phyloP scores from a whole-genome alignment of 1,140 invertebrate species.

The Zaprionus africanus region DNA sequence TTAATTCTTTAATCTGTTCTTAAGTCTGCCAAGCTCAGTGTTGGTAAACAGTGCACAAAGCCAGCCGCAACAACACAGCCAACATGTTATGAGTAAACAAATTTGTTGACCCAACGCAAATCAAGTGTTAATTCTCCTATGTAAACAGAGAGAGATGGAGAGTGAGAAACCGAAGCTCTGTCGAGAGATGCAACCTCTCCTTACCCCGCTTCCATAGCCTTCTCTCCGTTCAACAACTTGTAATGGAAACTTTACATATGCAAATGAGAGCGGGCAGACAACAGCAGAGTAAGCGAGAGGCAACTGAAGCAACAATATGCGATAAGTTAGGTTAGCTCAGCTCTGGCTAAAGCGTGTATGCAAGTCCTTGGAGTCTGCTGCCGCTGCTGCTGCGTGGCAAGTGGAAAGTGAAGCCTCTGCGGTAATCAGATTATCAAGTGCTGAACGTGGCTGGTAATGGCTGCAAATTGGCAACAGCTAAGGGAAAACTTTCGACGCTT shows the following conservation, averaged over 20 bases:
- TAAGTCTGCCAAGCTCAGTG: background rate
- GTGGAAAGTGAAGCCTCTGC: slow-evolving; percentile 8
- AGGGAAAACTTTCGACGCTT: slow-evolving; percentile 32
- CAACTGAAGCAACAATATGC: slow-evolving; percentile 17
- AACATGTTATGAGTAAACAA: slow-evolving; percentile 17
- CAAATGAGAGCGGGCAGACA: slow-evolving; percentile 31
- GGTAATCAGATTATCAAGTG: slow-evolving; percentile 44
- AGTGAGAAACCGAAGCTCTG: background rate
- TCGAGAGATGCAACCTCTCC: background rate
- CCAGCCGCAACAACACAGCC: background rate
- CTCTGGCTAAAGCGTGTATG: slow-evolving; percentile 5
- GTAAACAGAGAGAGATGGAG: slow-evolving; percentile 4
- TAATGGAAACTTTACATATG: slow-evolving; percentile 52
- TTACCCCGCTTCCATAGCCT: background rate
- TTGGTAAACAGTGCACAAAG: slow-evolving; percentile 18
- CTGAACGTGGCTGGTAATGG: slow-evolving; percentile 26
- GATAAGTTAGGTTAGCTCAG: background rate
- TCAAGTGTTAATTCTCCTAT: slow-evolving; percentile 35
- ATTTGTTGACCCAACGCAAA: slow-evolving; percentile 44
- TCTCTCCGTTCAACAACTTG: slow-evolving; percentile 17
- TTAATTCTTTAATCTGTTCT: background rate
- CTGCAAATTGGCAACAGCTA: slow-evolving; percentile 21
- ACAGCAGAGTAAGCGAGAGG: background rate
- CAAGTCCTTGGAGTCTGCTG: background rate
- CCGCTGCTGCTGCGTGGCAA: background rate